These are phyloP conservation scores for Minunthozetes semirufus DNA, from an alignment of 2,888 invertebrate genomes.

Conservation along the genomic window DNA sequence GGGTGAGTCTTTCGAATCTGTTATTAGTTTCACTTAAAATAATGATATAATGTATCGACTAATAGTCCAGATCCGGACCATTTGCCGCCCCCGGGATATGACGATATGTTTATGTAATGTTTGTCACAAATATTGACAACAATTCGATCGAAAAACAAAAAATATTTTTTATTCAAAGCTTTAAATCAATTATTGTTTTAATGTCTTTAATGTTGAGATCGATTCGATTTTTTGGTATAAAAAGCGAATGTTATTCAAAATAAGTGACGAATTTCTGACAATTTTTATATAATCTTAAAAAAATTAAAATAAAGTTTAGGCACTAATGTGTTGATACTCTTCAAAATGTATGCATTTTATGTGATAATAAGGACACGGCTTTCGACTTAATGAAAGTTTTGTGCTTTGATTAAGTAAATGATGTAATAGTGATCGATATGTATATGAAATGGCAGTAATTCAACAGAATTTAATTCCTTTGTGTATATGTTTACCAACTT, in stretches of 20 bases:
- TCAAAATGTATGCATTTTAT: neutral
- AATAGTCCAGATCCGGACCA: conserved; percentile 62
- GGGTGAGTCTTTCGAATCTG: no score
- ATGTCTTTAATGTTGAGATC: no score
- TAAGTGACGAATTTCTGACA: neutral
- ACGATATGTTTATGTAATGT: conserved; percentile 32
- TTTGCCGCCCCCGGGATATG: conserved; percentile 57
- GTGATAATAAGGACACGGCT: neutral
- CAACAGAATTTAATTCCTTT: neutral
- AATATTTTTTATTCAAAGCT: no score
- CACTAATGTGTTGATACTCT: neutral
- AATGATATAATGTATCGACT: no score
- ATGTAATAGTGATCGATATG: neutral
- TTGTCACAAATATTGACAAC: neutral
- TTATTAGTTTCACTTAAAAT: no score
- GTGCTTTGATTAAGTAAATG: neutral
- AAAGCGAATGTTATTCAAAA: neutral
- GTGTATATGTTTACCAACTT: neutral
- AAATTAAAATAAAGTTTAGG: neutral
- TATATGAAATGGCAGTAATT: neutral
- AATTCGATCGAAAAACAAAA: no score
- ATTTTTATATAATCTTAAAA: neutral
- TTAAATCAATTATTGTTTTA: no score
- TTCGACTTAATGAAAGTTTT: neutral
- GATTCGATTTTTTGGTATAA: neutral